phyloP scores from a whole-genome alignment of 2,888 invertebrate genomes.

The Apamea crenata region DNA sequence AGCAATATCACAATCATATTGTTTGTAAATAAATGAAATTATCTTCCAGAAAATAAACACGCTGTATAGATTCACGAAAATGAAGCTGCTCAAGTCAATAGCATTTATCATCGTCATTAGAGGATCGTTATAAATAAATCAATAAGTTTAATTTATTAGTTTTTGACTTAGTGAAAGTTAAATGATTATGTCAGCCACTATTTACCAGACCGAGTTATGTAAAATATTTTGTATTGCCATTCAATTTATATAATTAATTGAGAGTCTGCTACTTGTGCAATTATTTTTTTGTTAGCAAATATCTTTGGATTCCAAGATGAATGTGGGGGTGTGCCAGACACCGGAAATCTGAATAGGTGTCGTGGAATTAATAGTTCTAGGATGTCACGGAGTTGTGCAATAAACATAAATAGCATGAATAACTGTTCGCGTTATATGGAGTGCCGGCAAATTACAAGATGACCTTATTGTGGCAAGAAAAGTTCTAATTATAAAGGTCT shows the following conservation, averaged over 20 bases:
- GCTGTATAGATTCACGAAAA: slow-evolving; percentile 60
- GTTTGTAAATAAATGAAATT: background rate
- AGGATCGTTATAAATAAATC: slow-evolving; percentile 69
- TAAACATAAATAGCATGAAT: background rate
- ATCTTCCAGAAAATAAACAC: slow-evolving; percentile 9
- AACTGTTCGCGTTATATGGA: background rate
- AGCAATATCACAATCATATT: background rate
- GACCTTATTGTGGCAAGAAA: background rate
- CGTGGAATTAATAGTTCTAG: background rate
- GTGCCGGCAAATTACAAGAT: too few relatives aligned
- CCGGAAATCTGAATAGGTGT: background rate
- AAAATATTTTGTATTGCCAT: slow-evolving; percentile 58
- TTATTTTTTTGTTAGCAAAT: slow-evolving; percentile 27
- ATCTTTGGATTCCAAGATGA: background rate
- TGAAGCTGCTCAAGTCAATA: slow-evolving; percentile 68
- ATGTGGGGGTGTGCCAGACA: background rate
- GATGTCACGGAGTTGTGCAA: background rate
- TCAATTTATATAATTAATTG: slow-evolving; percentile 64
- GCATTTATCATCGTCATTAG: slow-evolving; percentile 79
- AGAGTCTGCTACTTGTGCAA: slow-evolving; percentile 38
- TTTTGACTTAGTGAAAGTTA: slow-evolving; percentile 73
- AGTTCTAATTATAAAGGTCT: background rate
- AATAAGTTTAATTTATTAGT: slow-evolving; percentile 75
- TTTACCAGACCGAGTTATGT: slow-evolving; percentile 60
- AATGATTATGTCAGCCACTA: slow-evolving; percentile 70